Conservation (phyloP, 2,113 vertebrate species). For the Leptobrachium leishanense region DNA sequence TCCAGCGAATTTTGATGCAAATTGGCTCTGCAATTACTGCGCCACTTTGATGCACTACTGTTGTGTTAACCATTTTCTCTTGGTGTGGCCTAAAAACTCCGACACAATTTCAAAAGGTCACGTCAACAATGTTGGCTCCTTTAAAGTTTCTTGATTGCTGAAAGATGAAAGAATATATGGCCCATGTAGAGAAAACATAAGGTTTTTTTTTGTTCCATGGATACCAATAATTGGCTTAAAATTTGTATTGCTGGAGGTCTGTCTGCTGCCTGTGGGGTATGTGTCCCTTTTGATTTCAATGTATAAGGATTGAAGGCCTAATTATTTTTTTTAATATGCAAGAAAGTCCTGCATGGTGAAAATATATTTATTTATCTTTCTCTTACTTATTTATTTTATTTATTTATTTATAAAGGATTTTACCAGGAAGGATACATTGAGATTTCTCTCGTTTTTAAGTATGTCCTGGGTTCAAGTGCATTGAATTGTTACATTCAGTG, state of each 20-base stretch:
- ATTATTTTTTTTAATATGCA: too few relatives aligned
- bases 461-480: too few relatives aligned
- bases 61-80: conserved; percentile 46
- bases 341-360: too few relatives aligned
- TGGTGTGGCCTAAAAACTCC: conserved; percentile 38
- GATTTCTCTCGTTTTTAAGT: too few relatives aligned
- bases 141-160: conserved; percentile 41
- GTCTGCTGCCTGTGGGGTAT: conserved; percentile 38
- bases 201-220: conserved; percentile 10
- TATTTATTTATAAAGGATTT: too few relatives aligned
- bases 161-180: conserved; percentile 31
- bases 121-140: conserved; percentile 32
- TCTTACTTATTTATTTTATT: too few relatives aligned
- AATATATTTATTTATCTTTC: too few relatives aligned
- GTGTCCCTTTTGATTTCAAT: too few relatives aligned
- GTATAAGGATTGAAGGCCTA: too few relatives aligned
- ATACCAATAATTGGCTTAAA: conserved; percentile 18
- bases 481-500: too few relatives aligned
- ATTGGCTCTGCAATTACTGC: conserved; percentile 16
- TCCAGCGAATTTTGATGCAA: background rate
- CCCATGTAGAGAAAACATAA: conserved; percentile 21
- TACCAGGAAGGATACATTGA: too few relatives aligned
- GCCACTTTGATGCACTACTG: conserved; percentile 26
- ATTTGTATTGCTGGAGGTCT: background rate
- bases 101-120: conserved; percentile 39